Percentiles rank a stretch among this genome's conserved stretches.
phyloP scores from a whole-genome alignment of 2,888 invertebrate genomes.

The Nymphalis polychloros region DNA sequence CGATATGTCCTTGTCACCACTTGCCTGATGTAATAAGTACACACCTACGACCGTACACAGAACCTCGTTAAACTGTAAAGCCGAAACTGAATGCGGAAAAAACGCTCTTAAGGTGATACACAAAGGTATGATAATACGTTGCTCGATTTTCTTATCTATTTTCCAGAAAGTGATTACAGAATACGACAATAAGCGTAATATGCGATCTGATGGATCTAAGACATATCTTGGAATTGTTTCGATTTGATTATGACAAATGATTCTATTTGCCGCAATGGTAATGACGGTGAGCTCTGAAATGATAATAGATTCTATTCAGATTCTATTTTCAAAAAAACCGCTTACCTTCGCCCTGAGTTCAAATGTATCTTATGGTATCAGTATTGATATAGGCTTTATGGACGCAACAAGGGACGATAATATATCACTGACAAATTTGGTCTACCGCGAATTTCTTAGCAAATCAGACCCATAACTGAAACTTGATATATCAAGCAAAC shows the following conservation, averaged over 20 bases:
- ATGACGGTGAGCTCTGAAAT: not conserved
- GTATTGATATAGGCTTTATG: no score
- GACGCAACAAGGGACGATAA: no score
- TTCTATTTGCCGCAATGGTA: conserved; percentile 1
- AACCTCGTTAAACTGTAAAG: not conserved
- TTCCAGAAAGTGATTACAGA: not conserved
- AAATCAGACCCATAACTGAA: no score
- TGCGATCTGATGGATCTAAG: conserved; percentile 24
- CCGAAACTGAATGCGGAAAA: conserved; percentile 11
- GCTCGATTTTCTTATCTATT: not conserved
- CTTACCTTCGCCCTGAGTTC: no score
- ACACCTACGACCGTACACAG: conserved; percentile 35
- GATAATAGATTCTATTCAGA: no score
- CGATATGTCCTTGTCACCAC: conserved; percentile 40
- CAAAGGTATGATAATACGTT: not conserved
- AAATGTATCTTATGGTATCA: no score
- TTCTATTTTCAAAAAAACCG: no score
- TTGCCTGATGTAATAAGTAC: conserved; percentile 39
- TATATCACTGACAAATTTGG: no score
- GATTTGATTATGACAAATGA: conserved; percentile 32
- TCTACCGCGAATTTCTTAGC: no score
- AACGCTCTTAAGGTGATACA: not conserved
- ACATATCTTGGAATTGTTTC: conserved; percentile 3
- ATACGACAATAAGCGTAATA: conserved; percentile 6
- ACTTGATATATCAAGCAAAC: no score